Evolutionary conservation across 2,888 invertebrate species (phyloP).

Genomic region (Peribatodes rhomboidaria): DNA sequence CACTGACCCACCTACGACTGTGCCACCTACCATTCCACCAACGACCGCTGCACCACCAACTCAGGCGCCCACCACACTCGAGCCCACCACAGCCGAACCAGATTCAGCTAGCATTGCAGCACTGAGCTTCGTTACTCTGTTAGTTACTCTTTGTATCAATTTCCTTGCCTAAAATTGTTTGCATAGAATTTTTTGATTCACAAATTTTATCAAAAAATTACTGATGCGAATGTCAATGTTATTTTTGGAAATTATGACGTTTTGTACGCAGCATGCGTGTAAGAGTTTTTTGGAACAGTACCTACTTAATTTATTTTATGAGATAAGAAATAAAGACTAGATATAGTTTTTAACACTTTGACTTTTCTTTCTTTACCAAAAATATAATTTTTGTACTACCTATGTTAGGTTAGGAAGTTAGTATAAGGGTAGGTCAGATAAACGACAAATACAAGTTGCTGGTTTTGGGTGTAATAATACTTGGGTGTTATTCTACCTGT

Average conservation of each 20-base stretch:
- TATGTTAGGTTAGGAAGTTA: too few species aligned
- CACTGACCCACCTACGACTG: slow-evolving; percentile 29
- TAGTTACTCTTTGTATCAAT: slow-evolving; percentile 61
- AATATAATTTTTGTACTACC: too few species aligned
- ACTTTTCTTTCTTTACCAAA: background rate
- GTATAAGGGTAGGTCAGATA: too few species aligned
- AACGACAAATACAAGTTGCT: too few species aligned
- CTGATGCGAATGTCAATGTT: background rate
- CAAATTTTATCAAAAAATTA: background rate
- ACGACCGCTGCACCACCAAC: slow-evolving; percentile 41
- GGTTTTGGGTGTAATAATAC: too few species aligned
- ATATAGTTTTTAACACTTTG: background rate
- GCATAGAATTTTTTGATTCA: background rate
- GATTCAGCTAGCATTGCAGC: slow-evolving; percentile 63
- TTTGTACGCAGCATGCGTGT: background rate
- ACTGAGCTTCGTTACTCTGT: slow-evolving; percentile 64
- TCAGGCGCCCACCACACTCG: background rate
- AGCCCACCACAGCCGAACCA: slow-evolving; percentile 4
- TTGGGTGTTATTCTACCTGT: too few species aligned
- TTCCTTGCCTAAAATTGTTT: slow-evolving; percentile 42
- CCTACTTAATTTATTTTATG: background rate
- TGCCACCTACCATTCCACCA: slow-evolving; percentile 14
- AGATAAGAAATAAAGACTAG: slow-evolving; percentile 10
- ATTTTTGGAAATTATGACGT: background rate
- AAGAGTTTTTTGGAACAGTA: background rate